phyloP scores from a whole-genome alignment of 1,140 invertebrate species.

The Akabosia matsudoensis region DNA sequence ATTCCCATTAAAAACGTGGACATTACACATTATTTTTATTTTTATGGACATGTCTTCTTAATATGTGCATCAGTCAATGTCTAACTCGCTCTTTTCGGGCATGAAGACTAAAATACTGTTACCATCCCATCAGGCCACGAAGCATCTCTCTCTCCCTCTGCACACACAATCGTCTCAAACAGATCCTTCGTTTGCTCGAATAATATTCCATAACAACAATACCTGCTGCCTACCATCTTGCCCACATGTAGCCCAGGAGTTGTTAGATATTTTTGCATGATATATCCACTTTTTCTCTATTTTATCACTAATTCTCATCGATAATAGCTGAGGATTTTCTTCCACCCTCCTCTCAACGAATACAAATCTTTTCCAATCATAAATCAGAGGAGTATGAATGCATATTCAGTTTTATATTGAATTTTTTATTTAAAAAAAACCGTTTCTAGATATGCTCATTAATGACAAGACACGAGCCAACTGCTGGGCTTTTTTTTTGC shows the following conservation, averaged over 20 bases:
- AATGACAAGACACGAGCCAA: not conserved
- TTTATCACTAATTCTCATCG: not conserved
- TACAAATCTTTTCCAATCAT: no score
- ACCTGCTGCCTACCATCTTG: not conserved
- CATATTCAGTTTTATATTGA: no score
- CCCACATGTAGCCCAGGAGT: no score
- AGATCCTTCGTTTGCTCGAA: not conserved
- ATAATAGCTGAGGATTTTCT: no score
- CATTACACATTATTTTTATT: slow-evolving; percentile 22
- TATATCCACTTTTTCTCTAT: not conserved
- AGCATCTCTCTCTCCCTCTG: not conserved
- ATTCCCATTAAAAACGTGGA: slow-evolving; percentile 22
- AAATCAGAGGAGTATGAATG: no score
- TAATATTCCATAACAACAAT: not conserved
- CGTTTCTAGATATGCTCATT: not conserved
- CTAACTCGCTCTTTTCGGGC: slow-evolving; percentile 1
- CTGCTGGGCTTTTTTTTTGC: not conserved
- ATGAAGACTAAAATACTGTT: not conserved
- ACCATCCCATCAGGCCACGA: no score
- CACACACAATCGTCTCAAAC: no score
- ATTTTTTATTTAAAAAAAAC: no score
- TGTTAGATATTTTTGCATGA: not conserved
- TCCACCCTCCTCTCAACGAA: not conserved
- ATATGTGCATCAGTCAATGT: slow-evolving; percentile 22
- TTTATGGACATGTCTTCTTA: slow-evolving; percentile 25